A percentile compares a stretch with the other conserved stretches of the same genome.
phyloP scores from a whole-genome alignment of 1,140 invertebrate species.

The Cotesia chilonis region DNA sequence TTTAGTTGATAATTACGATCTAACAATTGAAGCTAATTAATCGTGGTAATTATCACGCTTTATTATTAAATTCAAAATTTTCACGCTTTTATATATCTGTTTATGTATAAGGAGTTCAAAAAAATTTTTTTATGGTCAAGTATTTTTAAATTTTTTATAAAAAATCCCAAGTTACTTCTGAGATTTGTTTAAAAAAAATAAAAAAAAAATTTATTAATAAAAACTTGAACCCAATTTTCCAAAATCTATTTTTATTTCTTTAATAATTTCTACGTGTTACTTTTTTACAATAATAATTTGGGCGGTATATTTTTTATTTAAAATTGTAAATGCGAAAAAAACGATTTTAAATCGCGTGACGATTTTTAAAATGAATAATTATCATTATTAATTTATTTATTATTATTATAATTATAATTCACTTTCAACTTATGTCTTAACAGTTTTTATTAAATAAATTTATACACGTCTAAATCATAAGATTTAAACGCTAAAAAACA shows the following conservation, averaged over 20 bases:
- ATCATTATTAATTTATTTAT: neutral
- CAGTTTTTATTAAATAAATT: slow-evolving; percentile 3
- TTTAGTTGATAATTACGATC: neutral
- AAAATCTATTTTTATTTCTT: too few relatives aligned
- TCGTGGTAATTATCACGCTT: slow-evolving; percentile 12
- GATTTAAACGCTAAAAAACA: too few relatives aligned
- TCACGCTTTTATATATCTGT: neutral
- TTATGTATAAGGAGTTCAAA: too few relatives aligned
- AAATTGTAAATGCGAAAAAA: slow-evolving; percentile 2
- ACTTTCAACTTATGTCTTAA: slow-evolving; percentile 17
- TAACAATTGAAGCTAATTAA: slow-evolving; percentile 8
- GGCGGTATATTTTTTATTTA: slow-evolving; percentile 9
- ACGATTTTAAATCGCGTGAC: slow-evolving; percentile 2
- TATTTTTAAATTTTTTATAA: too few relatives aligned
- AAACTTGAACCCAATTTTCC: too few relatives aligned
- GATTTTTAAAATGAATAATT: too few relatives aligned
- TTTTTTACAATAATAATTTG: neutral
- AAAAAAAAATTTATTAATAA: too few relatives aligned
- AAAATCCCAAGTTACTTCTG: too few relatives aligned
- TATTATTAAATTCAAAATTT: slow-evolving; percentile 5
- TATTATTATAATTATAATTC: slow-evolving; percentile 3
- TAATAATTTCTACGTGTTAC: neutral
- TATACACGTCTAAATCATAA: too few relatives aligned
- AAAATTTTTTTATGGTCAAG: too few relatives aligned
- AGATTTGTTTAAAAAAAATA: too few relatives aligned